phyloP scores from a whole-genome alignment of 2,888 invertebrate genomes.

The Carpatolechia fugitivella region DNA sequence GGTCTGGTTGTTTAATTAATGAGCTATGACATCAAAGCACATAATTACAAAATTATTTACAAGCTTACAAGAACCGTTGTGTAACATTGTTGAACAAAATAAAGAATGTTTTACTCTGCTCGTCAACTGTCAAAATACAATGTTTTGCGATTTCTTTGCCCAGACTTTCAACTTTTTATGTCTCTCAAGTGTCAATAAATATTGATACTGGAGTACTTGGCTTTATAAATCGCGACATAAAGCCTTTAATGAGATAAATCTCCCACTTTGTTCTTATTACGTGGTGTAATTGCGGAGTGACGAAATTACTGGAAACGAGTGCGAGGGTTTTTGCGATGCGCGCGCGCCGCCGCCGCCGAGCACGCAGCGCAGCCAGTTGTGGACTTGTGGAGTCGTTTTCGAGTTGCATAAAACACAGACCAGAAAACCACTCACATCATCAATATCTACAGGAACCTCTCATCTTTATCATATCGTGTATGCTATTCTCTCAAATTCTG shows the following conservation, averaged over 20 bases:
- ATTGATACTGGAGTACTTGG: slow-evolving; percentile 1
- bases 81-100: not conserved
- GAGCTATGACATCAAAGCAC: not conserved
- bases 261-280: slow-evolving; percentile 36
- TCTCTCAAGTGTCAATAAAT: slow-evolving; percentile 7
- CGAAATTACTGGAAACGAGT: slow-evolving; percentile 53
- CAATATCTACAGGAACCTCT: too few species aligned
- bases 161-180: not conserved
- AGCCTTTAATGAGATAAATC: slow-evolving; percentile 21
- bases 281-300: slow-evolving; percentile 51
- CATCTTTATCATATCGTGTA: too few species aligned
- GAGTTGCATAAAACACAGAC: slow-evolving; percentile 7
- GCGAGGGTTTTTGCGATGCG: slow-evolving; percentile 51
- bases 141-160: not conserved
- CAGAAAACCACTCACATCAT: too few species aligned
- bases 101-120: not conserved
- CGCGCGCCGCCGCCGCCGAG: slow-evolving; percentile 38
- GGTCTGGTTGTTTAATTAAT: not conserved
- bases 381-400: slow-evolving; percentile 10
- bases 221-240: slow-evolving; percentile 16
- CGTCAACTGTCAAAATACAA: not conserved
- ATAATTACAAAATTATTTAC: not conserved
- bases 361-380: slow-evolving; percentile 46
- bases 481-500: too few species aligned
- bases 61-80: not conserved